phyloP scores from a whole-genome alignment of 2,113 vertebrate genomes.

The Sapayoa aenigma region DNA sequence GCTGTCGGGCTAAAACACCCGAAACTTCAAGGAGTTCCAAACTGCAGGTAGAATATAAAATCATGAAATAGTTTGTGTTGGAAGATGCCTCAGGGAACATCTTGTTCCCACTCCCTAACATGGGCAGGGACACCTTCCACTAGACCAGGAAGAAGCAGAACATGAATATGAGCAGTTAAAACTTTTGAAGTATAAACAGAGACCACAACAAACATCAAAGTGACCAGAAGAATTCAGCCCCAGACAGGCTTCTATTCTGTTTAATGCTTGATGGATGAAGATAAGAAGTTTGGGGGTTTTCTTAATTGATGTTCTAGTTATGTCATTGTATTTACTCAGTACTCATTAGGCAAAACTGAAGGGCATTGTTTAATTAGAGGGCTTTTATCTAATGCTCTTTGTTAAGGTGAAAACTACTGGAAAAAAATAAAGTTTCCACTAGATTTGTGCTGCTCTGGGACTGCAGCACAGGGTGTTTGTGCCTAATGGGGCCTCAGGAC shows the following conservation, averaged over 20 bases:
- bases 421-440: background rate
- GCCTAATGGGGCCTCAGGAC: background rate
- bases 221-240: background rate
- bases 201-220: conserved; percentile 26
- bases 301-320: background rate
- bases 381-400: background rate
- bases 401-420: background rate
- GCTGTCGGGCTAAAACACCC: background rate
- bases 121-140: background rate
- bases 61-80: background rate
- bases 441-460: background rate
- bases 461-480: background rate
- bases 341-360: background rate
- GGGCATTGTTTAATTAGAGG: background rate
- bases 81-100: background rate
- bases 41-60: background rate
- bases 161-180: background rate
- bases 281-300: background rate
- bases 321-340: background rate
- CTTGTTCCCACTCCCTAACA: background rate
- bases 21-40: background rate
- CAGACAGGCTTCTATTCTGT: background rate
- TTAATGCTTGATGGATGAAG: background rate
- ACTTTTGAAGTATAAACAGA: background rate
- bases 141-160: background rate